Base-by-base conservation (phyloP, 2,797 vertebrate genomes). In the Cuniculus paca region DNA sequence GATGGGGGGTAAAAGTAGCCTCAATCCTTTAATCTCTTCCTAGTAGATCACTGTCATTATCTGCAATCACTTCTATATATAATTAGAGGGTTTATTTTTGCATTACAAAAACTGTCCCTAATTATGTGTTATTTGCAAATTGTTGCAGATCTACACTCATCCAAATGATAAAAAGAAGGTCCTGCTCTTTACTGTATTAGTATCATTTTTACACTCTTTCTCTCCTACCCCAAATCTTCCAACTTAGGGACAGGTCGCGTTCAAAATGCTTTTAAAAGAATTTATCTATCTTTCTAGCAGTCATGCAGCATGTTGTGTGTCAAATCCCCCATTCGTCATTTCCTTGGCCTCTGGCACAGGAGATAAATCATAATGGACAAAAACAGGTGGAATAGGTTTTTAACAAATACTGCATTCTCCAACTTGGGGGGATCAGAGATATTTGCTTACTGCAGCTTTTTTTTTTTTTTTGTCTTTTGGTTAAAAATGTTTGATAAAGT, bases 21-120 rank as follows among this genome's bases (percentile, higher is more conserved):
- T 94, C 26, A 87, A 58, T 97, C 95, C 96, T 98, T 97, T 98
- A 97, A 98, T 98, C 96, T 96, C 34, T 97, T 97, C 88, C 81
- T 78, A 14, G 78, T 85, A 95, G 98, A 96, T 96, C 93, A 58
- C 60, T 95, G 79, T 97, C 97, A 98, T 98, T 98, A 98, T 97
- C 96, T 98, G 88, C 84, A 98, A 97, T 93, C 94, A 97, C 94
- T 87, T 93, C 78, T 96, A 80, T 65, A 82, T 72, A 48, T 95
- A 98, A 98, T 98, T 98, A 97, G 96, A 97, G 92, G 83, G 75
- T 97, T 98, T 98, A 94, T 97, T 98, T 98, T 97, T 96, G 95
- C 95, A 90, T 97, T 98, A 97, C 75, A 97, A 96, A 97, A 95
- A 97, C 82, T 96, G 88, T 89, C 80, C 34, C 1, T 97, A 98